Percentiles rank a stretch among this genome's conserved stretches.
Evolutionary conservation across 2,888 invertebrate genomes (phyloP).

Genomic region (Petrolisthes cinctipes): DNA sequence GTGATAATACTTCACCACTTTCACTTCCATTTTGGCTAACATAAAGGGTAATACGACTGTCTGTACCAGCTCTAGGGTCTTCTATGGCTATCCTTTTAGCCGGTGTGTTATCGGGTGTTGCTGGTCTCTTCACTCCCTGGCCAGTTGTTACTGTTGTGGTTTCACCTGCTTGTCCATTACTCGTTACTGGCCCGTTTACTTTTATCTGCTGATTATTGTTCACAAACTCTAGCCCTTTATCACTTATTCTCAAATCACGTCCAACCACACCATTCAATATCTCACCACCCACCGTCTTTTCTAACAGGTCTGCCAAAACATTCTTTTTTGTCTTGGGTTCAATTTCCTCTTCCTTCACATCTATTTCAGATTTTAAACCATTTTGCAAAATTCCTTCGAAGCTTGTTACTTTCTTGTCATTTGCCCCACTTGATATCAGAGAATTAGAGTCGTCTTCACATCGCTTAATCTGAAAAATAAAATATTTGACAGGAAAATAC

Average conservation of each 20-base stretch:
- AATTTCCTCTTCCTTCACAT: constrained; percentile 40
- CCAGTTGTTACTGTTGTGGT: constrained; percentile 38
- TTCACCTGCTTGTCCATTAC: constrained; percentile 50
- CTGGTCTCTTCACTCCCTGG: constrained; percentile 60
- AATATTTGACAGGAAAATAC: too few relatives aligned
- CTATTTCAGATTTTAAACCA: constrained; percentile 53
- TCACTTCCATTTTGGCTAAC: constrained; percentile 65
- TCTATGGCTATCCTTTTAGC: constrained; percentile 65
- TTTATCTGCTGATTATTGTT: constrained; percentile 51
- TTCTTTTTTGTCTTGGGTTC: constrained; percentile 67
- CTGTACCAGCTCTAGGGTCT: constrained; percentile 55
- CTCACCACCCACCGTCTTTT: constrained; percentile 72
- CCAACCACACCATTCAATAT: constrained; percentile 67
- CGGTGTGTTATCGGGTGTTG: constrained; percentile 59
- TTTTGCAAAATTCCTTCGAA: constrained; percentile 65
- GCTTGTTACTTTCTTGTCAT: constrained; percentile 58
- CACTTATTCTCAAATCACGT: constrained; percentile 74
- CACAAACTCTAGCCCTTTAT: constrained; percentile 76
- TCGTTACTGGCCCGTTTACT: constrained; percentile 48
- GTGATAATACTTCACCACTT: constrained; percentile 55
- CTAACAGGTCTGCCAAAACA: constrained; percentile 86
- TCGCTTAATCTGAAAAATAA: constrained; percentile 50
- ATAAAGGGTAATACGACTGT: constrained; percentile 63
- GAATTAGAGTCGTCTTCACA: constrained; percentile 55
- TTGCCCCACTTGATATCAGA: constrained; percentile 29